A percentile compares a stretch with the other conserved stretches of the same genome.
Evolutionary conservation across 2,888 invertebrate species (phyloP).

Genomic region (Euplagia quadripunctaria): DNA sequence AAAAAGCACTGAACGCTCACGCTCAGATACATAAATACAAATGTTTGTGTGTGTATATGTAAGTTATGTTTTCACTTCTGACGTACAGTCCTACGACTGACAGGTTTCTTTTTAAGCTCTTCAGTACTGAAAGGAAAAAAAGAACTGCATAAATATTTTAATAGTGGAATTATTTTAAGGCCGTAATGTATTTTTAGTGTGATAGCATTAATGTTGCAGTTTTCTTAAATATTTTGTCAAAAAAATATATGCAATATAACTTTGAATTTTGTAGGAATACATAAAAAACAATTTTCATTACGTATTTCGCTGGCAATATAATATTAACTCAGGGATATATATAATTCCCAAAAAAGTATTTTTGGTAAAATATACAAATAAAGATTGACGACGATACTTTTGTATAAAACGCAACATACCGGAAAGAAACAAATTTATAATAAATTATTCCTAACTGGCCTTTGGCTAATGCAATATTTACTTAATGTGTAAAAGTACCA

Average conservation of each 20-base stretch:
- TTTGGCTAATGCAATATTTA: slow-evolving; percentile 17
- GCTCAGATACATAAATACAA: too few relatives aligned
- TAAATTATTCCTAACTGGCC: not conserved
- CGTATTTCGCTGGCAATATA: not conserved
- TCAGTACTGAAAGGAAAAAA: not conserved
- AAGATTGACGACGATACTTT: not conserved
- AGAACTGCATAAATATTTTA: not conserved
- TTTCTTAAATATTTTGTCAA: not conserved
- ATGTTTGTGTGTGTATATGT: too few relatives aligned
- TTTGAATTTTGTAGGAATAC: not conserved
- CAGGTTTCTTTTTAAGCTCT: too few relatives aligned
- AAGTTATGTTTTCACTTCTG: too few relatives aligned
- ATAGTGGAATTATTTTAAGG: not conserved
- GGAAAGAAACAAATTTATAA: not conserved
- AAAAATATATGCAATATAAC: not conserved
- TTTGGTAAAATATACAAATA: not conserved
- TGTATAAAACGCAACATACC: not conserved
- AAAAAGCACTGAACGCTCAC: too few relatives aligned
- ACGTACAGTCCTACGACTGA: too few relatives aligned
- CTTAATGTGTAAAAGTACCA: slow-evolving; percentile 8
- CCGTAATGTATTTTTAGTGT: not conserved
- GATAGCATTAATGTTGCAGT: not conserved
- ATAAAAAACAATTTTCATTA: not conserved
- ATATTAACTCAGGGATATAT: not conserved
- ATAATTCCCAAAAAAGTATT: not conserved